A percentile compares a stretch with the other conserved stretches of the same genome.
phyloP scores from a whole-genome alignment of 1,140 invertebrate species.

The Chironomus striatipennis region DNA sequence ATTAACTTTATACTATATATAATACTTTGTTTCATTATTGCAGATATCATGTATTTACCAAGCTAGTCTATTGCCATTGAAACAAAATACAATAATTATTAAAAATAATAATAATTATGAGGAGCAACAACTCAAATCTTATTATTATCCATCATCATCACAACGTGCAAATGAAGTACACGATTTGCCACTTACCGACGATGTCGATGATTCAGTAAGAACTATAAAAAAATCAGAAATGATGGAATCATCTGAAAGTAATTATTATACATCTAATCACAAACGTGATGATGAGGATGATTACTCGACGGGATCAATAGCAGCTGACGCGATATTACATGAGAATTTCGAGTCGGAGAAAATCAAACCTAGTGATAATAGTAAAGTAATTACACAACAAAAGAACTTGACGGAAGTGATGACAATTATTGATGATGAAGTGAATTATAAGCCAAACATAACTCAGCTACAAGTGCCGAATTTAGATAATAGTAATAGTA shows the following conservation, averaged over 20 bases:
- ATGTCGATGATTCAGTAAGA: not conserved
- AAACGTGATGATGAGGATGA: not conserved
- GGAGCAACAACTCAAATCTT: not conserved
- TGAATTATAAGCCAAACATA: not conserved
- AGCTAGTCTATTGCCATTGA: constrained; percentile 21
- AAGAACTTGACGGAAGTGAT: not conserved
- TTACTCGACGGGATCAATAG: not conserved
- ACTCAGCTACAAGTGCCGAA: not conserved
- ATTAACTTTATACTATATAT: not conserved
- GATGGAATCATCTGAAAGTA: not conserved
- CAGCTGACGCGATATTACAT: not conserved
- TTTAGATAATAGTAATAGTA: not conserved
- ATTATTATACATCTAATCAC: not conserved
- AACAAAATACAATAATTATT: not conserved
- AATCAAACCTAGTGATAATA: not conserved
- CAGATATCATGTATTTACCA: constrained; percentile 11
- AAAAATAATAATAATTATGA: constrained; percentile 12
- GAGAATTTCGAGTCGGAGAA: not conserved
- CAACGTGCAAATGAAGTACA: not conserved
- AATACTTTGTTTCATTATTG: constrained; percentile 4
- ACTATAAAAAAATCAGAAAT: not conserved
- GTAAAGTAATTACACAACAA: not conserved
- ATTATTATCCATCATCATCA: not conserved
- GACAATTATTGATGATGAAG: not conserved
- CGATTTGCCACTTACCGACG: not conserved